phyloP scores from a whole-genome alignment of 30 jellyfish, hydroid and myxozoan species.

The Aurelia sp. region DNA sequence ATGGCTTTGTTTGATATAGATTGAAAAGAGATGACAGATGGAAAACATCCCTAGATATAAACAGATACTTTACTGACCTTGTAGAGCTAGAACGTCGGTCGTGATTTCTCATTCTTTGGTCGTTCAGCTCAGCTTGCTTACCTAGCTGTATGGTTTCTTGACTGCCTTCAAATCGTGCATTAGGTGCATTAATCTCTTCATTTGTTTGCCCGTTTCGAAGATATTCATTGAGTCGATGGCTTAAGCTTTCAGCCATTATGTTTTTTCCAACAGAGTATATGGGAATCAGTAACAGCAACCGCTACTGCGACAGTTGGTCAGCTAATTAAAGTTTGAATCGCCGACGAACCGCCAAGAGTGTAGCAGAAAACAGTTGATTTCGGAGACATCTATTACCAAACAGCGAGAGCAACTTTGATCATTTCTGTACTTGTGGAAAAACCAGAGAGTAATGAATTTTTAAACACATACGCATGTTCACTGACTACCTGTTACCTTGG shows the following conservation, averaged over 20 bases:
- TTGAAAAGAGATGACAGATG: not conserved
- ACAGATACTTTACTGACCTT: conserved; percentile 19
- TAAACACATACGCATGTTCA: conserved; percentile 74
- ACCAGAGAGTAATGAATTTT: conserved; percentile 68
- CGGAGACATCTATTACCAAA: not conserved
- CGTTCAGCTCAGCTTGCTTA: conserved; percentile 15
- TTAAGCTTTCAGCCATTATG: conserved; percentile 68
- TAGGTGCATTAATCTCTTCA: conserved; percentile 15
- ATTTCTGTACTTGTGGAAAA: conserved; percentile 75
- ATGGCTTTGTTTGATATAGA: conserved; percentile 15
- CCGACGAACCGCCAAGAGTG: not conserved
- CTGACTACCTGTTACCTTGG: conserved; percentile 69
- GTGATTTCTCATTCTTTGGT: conserved; percentile 24
- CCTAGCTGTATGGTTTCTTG: conserved; percentile 31
- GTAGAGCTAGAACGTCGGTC: conserved; percentile 48
- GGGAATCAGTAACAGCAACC: too few relatives aligned
- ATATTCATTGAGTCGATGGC: conserved; percentile 52
- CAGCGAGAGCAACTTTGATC: conserved; percentile 60
- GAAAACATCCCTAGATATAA: too few relatives aligned
- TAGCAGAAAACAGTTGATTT: too few relatives aligned
- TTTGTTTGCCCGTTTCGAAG: conserved; percentile 49
- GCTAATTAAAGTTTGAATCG: too few relatives aligned
- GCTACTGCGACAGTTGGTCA: too few relatives aligned
- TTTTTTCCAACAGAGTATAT: not conserved
- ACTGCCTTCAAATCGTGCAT: conserved; percentile 28